Evolutionary conservation across 1,140 invertebrate genomes (phyloP).

Genomic region (Drosophila albomicans): DNA sequence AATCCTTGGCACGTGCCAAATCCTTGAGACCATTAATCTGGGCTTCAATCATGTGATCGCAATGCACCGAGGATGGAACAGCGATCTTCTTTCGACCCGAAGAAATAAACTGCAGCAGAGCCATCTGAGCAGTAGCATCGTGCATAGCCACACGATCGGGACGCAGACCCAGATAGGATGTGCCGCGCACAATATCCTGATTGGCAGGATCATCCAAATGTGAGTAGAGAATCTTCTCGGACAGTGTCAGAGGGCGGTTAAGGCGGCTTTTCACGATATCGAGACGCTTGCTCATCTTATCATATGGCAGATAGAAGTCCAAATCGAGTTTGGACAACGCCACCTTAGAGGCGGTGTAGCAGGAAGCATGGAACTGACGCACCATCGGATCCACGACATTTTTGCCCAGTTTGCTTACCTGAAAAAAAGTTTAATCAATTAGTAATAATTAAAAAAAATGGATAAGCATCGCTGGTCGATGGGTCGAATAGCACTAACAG

Average conservation of each 20-base stretch:
- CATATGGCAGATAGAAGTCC: conserved; percentile 93
- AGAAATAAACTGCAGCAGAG: conserved; percentile 99
- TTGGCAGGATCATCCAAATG: conserved; percentile 97
- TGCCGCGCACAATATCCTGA: conserved; percentile 94
- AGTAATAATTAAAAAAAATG: conserved; percentile 12
- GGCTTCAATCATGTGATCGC: conserved; percentile 99
- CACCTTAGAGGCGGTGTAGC: conserved; percentile 86
- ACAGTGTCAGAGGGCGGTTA: conserved; percentile 96
- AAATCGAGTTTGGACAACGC: conserved; percentile 98
- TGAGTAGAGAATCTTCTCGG: conserved; percentile 99
- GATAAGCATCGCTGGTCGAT: background rate
- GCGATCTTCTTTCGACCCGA: conserved; percentile 96
- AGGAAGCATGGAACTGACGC: conserved; percentile 81
- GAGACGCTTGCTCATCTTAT: conserved; percentile 93
- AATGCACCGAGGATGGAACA: conserved; percentile 99
- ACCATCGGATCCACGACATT: conserved; percentile 70
- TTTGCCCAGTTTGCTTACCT: conserved; percentile 77
- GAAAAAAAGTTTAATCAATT: conserved; percentile 25
- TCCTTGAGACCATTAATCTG: conserved; percentile 96
- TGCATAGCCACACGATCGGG: conserved; percentile 99
- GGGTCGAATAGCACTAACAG: background rate
- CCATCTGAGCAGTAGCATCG: conserved; percentile 99
- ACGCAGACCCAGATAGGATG: conserved; percentile 95
- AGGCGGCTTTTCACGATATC: conserved; percentile 95
- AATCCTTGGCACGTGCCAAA: conserved; percentile 95